phyloP scores from a whole-genome alignment of 2,888 invertebrate species.

The Empis stercorea region DNA sequence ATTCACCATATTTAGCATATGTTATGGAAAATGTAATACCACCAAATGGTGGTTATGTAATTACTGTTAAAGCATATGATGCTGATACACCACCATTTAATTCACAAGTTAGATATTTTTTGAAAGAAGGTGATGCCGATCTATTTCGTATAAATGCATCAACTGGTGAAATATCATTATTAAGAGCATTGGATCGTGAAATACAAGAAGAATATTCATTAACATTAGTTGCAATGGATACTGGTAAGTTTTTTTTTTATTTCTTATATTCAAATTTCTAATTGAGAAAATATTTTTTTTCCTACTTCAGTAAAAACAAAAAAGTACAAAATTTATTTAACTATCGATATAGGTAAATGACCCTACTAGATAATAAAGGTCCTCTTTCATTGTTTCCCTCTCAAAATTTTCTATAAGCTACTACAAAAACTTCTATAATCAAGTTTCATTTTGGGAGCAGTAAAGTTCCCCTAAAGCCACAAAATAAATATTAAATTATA shows the following conservation, averaged over 20 bases:
- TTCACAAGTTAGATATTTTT: constrained; percentile 79
- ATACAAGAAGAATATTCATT: constrained; percentile 69
- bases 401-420: too few species aligned
- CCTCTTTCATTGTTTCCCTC: constrained; percentile 7
- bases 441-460: background rate
- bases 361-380: constrained; percentile 11
- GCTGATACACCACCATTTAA: constrained; percentile 85
- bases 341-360: background rate
- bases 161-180: constrained; percentile 77
- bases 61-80: constrained; percentile 76
- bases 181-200: constrained; percentile 74
- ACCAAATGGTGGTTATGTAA: constrained; percentile 64
- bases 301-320: too few species aligned
- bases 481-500: too few species aligned
- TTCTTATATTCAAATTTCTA: constrained; percentile 8
- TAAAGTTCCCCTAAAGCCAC: background rate
- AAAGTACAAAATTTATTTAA: constrained; percentile 13
- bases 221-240: constrained; percentile 86
- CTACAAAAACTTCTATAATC: too few species aligned
- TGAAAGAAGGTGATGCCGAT: constrained; percentile 86
- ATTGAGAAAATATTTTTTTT: too few species aligned
- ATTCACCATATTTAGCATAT: constrained; percentile 87
- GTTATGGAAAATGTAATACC: constrained; percentile 87
- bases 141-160: constrained; percentile 85
- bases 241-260: constrained; percentile 49